These are phyloP conservation scores for Tapera naevia DNA, from an alignment of 2,797 vertebrate species.

Conservation along the genomic window DNA sequence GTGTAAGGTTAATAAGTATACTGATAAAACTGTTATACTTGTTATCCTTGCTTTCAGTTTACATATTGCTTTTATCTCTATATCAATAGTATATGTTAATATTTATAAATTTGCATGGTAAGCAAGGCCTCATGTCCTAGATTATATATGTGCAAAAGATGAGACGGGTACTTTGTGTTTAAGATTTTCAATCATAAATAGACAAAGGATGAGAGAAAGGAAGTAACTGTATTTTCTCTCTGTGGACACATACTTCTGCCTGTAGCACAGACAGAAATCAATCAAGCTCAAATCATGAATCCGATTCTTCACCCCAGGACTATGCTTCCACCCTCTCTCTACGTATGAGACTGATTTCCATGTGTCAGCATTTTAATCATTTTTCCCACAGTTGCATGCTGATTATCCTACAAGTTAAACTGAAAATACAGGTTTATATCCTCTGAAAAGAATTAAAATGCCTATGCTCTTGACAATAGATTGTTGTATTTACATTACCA, in stretches of 20 bases:
- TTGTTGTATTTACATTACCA: conserved; percentile 25
- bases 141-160: neutral
- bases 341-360: neutral
- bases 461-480: conserved; percentile 11
- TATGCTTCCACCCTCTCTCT: neutral
- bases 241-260: neutral
- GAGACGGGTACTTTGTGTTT: neutral
- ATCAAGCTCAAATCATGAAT: neutral
- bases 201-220: neutral
- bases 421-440: conserved; percentile 17
- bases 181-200: neutral
- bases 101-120: neutral
- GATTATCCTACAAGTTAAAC: conserved; percentile 49
- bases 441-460: conserved; percentile 31
- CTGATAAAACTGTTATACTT: neutral
- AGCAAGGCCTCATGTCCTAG: neutral
- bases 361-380: conserved; percentile 28
- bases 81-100: neutral
- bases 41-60: neutral
- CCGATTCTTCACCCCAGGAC: neutral
- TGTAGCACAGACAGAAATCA: neutral
- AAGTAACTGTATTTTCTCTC: neutral
- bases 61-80: neutral
- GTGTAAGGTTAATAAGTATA: neutral
- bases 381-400: neutral